Base-by-base conservation (phyloP, 2,797 vertebrate genomes). In the Glyptemys insculpta region DNA sequence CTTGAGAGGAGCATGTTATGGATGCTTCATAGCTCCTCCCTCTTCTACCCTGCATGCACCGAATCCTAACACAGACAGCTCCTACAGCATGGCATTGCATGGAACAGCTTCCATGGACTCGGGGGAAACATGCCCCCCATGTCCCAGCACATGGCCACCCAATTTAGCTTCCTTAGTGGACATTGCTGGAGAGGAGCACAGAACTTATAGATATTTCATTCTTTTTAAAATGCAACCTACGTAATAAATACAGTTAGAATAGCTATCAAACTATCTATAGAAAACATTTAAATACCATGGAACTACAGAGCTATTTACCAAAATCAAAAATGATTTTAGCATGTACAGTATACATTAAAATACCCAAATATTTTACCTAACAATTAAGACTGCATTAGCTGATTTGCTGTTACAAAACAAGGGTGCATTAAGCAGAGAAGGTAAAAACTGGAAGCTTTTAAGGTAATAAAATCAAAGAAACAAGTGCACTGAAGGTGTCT, bases 341-440 rank as follows among this genome's bases (percentile, higher is more conserved):
- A 83, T 10, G 47, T 76, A 92, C 74, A 90, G 93, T 97, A 94
- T 90, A 50, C 79, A 89, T 92, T 94, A 72, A 65, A 92, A 88
- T 56, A 76, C 44, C 74, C 82, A 89, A 89, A 81, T 80, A 5
- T 85, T 95, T 95, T 81, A 90, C 44, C 31, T 93, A 85, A 95
- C 91, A 79, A 93, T 79, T 12, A 68, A 83, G 85, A 87, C 88
- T 91, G 18, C 18, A 54, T 91, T 94, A 84, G 52, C n/a, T 68
- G 14, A 18, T 72, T 81, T 96, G 68, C 72, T 88, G 78, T 88
- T 76, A 53, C 49, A 84, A 86, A 34, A 31, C 10, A 15, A 85
- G 44, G 0, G 1, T 65, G 90, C 27, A 81, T 19, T 91, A 54
- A 89, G 4, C 57, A 59, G 59, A 50, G 82, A 82, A 68, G 86